A percentile compares a stretch with the other conserved stretches of the same genome.
phyloP scores from a whole-genome alignment of 2,797 vertebrate species.

The Pithecia hirsuta region DNA sequence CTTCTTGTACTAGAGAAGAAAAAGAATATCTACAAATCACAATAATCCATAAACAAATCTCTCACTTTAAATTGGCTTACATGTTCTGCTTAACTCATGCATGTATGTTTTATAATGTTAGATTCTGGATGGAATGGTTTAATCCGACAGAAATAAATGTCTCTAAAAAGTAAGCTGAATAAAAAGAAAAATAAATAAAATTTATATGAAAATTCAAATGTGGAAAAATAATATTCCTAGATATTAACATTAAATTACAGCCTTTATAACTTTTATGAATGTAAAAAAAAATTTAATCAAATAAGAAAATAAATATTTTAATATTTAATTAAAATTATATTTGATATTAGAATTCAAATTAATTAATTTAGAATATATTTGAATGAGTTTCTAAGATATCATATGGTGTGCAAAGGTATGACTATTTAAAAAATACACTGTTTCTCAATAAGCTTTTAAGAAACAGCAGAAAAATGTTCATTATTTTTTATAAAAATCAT shows the following conservation, averaged over 20 bases:
- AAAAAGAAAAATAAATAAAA: constrained; percentile 2
- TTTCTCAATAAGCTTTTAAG: background rate
- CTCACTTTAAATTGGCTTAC: constrained; percentile 48
- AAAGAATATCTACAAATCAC: constrained; percentile 20
- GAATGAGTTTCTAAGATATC: background rate
- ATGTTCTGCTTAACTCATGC: background rate
- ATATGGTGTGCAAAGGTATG: background rate
- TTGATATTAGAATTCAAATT: background rate
- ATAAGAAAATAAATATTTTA: background rate
- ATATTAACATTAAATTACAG: background rate
- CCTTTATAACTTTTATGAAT: background rate
- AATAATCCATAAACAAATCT: constrained; percentile 54
- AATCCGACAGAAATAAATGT: background rate
- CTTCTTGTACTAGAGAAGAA: background rate
- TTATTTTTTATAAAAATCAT: background rate
- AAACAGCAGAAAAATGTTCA: background rate
- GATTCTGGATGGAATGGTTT: background rate
- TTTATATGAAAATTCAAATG: background rate
- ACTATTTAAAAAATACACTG: background rate
- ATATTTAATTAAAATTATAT: background rate
- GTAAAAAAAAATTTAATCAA: background rate
- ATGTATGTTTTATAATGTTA: background rate
- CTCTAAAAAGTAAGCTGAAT: background rate
- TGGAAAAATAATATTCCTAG: background rate
- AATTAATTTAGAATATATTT: background rate